These are phyloP conservation scores for Catalaphyllia jardinei DNA, from an alignment of 64 coral and sea anemone species.

Conservation along the genomic window DNA sequence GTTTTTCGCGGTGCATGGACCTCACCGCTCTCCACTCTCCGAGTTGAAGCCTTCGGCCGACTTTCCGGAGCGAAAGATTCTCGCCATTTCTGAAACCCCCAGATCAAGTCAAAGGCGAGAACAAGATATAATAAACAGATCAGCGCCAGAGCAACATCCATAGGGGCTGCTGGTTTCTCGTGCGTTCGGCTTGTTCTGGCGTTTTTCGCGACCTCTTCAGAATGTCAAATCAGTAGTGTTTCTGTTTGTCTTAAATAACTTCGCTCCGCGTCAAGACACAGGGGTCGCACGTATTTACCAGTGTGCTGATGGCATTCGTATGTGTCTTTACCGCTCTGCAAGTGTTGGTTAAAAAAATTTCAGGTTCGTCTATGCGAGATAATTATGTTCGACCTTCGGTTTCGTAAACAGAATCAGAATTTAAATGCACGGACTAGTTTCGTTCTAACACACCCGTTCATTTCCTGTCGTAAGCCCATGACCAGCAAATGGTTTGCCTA, in stretches of 20 bases:
- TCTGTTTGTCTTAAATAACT: neutral
- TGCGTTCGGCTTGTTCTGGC: neutral
- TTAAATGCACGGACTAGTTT: neutral
- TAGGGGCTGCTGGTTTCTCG: neutral
- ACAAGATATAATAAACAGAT: slow-evolving; percentile 16
- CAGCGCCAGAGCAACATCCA: slow-evolving; percentile 9
- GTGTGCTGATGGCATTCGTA: neutral
- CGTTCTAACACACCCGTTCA: neutral
- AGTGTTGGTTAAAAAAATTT: neutral
- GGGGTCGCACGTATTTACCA: no score
- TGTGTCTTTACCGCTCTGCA: neutral
- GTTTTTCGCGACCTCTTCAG: neutral
- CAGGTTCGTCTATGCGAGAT: neutral
- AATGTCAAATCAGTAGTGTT: neutral
- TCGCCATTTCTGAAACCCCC: slow-evolving; percentile 28
- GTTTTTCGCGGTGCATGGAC: neutral
- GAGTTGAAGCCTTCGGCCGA: neutral
- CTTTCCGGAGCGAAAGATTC: neutral
- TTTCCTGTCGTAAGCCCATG: neutral
- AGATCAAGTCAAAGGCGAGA: slow-evolving; percentile 24
- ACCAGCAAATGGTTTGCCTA: neutral
- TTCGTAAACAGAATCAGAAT: neutral
- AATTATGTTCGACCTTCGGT: neutral
- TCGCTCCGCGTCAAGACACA: neutral
- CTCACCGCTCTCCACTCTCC: neutral